Conservation (phyloP, 2,888 invertebrate species). For the Empis stercorea region DNA sequence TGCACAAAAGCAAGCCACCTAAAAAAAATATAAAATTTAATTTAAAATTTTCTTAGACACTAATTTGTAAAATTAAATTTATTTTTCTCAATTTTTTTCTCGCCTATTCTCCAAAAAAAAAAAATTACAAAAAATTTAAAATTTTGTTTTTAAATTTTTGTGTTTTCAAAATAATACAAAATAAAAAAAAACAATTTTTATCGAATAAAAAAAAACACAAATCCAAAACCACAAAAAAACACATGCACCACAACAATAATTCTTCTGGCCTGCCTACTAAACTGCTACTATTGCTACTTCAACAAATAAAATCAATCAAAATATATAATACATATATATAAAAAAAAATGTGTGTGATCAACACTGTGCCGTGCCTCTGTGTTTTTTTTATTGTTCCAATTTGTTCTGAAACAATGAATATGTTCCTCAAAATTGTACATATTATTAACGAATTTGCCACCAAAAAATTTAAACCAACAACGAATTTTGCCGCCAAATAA, state of each 20-base stretch:
- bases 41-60: constrained; percentile 1
- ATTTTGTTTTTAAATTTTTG: neutral
- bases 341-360: neutral
- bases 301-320: neutral
- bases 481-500: no score
- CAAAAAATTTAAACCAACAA: no score
- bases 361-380: no score
- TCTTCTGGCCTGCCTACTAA: neutral
- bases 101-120: neutral
- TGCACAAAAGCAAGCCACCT: constrained; percentile 10
- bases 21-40: constrained; percentile 3
- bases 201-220: neutral
- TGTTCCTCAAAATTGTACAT: no score
- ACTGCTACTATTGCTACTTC: neutral
- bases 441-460: no score
- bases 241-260: neutral
- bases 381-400: no score
- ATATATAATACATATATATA: neutral
- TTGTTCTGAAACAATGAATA: no score
- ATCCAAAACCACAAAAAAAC: neutral
- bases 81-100: constrained; percentile 1
- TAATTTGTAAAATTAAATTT: constrained; percentile 1
- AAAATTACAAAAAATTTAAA: neutral
- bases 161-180: neutral
- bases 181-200: neutral